Evolutionary conservation across 2,888 invertebrate species (phyloP).

Genomic region (Sinelater perroti): DNA sequence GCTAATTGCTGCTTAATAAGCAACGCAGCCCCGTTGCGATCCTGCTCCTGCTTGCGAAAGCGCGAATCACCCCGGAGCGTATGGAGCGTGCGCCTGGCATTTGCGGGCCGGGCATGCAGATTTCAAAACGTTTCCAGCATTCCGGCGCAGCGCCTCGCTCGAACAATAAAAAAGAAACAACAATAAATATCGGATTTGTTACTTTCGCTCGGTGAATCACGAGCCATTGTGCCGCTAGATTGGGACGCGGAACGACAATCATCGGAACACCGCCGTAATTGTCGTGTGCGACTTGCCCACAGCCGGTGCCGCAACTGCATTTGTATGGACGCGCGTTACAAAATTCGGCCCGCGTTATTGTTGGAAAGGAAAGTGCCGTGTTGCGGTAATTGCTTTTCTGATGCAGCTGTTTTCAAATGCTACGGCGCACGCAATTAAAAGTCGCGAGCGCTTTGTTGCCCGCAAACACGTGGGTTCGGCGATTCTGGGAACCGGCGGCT

Average conservation of each 20-base stretch:
- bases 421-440: conserved; percentile 15
- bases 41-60: too few relatives aligned
- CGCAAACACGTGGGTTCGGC: too few relatives aligned
- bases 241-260: conserved; percentile 28
- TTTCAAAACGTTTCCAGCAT: conserved; percentile 9
- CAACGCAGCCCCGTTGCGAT: too few relatives aligned
- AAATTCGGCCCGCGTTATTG: conserved; percentile 21
- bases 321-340: conserved; percentile 8
- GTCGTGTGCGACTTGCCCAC: conserved; percentile 19
- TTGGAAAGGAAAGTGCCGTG: conserved; percentile 24
- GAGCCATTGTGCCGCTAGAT: conserved; percentile 26
- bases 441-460: too few relatives aligned
- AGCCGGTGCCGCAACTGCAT: conserved; percentile 9
- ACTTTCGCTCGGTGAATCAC: conserved; percentile 32
- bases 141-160: conserved; percentile 5
- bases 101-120: conserved; percentile 12
- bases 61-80: too few relatives aligned
- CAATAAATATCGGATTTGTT: conserved; percentile 22
- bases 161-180: conserved; percentile 21
- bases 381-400: conserved; percentile 21
- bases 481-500: too few relatives aligned
- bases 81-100: too few relatives aligned
- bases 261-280: conserved; percentile 9
- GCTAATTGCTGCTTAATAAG: too few relatives aligned
- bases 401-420: conserved; percentile 30